These are phyloP conservation scores for Lissonota sp. DNA, from an alignment of 2,888 invertebrate species.

Conservation along the genomic window DNA sequence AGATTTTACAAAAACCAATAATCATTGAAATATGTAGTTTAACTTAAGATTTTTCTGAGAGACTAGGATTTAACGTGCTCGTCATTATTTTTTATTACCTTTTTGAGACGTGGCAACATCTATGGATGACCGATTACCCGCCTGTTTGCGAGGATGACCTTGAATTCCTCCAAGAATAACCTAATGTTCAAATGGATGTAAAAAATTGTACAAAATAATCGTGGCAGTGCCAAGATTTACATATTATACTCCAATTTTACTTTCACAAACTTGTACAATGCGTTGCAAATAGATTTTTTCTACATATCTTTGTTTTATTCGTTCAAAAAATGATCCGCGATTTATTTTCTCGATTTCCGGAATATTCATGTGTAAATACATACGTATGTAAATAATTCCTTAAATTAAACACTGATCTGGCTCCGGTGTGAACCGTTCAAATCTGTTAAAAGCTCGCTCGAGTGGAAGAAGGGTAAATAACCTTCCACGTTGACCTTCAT, in stretches of 20 bases:
- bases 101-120: conserved; percentile 13
- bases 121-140: conserved; percentile 24
- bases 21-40: not conserved
- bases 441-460: no score
- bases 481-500: no score
- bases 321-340: no score
- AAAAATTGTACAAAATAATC: not conserved
- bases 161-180: conserved; percentile 28
- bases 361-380: no score
- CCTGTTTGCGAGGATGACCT: conserved; percentile 28
- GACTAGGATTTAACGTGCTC: conserved; percentile 3
- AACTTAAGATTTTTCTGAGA: conserved; percentile 15
- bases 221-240: no score
- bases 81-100: not conserved
- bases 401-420: no score
- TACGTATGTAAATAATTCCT: no score
- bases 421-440: no score
- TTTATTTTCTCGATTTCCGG: no score
- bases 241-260: not conserved
- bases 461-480: no score
- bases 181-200: not conserved
- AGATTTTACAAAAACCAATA: not conserved
- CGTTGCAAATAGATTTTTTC: no score
- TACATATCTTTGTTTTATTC: no score
- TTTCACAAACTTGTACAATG: not conserved